These are phyloP conservation scores for Odobenus rosmarus DNA, from an alignment of 2,113 vertebrate genomes.

Conservation along the genomic window DNA sequence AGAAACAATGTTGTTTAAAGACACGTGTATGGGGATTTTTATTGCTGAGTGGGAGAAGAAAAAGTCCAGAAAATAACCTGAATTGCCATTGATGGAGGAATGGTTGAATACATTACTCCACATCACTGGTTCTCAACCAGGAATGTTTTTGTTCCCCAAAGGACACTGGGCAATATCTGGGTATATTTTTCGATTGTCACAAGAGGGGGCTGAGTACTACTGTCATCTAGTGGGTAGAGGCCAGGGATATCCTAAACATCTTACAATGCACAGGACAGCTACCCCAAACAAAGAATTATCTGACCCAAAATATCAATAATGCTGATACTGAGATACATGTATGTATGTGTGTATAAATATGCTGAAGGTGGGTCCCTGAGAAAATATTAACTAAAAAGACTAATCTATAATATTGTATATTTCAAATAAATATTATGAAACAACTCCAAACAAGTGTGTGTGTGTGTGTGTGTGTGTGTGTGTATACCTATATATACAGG, in stretches of 20 bases:
- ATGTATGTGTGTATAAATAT: not conserved
- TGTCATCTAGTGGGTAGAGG: not conserved
- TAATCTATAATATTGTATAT: not conserved
- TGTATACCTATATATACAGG: not conserved
- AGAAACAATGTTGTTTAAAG: not conserved
- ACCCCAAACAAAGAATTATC: not conserved
- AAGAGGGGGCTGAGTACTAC: not conserved
- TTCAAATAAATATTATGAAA: not conserved
- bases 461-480: too few relatives aligned
- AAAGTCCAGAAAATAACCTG: not conserved
- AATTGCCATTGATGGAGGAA: not conserved
- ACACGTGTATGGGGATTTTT: not conserved
- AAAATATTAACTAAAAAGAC: conserved; percentile 30
- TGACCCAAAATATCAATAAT: not conserved
- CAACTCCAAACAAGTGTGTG: not conserved
- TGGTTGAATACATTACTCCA: not conserved
- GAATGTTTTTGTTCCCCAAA: not conserved
- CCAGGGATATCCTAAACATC: not conserved
- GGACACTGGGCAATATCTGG: not conserved
- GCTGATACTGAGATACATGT: not conserved
- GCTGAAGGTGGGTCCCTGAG: not conserved
- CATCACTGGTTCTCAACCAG: not conserved
- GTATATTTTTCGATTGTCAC: not conserved
- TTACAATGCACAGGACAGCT: not conserved
- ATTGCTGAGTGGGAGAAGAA: not conserved